Evolutionary conservation across 2,888 invertebrate genomes (phyloP).

Genomic region (Catocala fraxini): DNA sequence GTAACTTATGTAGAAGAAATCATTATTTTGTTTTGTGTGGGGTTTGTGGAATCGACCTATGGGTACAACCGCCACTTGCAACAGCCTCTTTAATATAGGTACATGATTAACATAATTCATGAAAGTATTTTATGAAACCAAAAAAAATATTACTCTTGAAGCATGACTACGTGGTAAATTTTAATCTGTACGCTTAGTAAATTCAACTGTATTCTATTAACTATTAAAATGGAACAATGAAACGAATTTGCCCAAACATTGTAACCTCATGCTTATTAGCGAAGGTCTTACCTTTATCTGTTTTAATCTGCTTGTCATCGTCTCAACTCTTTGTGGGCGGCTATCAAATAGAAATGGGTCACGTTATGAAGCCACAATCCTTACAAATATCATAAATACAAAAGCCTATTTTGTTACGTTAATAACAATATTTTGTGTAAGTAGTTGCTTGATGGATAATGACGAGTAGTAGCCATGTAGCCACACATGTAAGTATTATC

Average conservation of each 20-base stretch:
- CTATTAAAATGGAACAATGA: conserved; percentile 12
- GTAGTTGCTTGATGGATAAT: too few species aligned
- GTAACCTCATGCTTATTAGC: conserved; percentile 9
- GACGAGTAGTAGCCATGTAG: too few species aligned
- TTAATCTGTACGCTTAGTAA: conserved; percentile 7
- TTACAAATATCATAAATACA: conserved; percentile 8
- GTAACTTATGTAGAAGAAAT: too few species aligned
- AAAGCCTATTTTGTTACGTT: conserved; percentile 1
- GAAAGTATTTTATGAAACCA: too few species aligned
- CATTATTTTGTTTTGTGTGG: too few species aligned
- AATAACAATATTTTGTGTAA: neutral
- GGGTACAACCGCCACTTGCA: too few species aligned
- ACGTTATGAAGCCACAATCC: conserved; percentile 13
- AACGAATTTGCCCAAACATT: conserved; percentile 1
- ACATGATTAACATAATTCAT: too few species aligned
- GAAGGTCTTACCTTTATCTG: conserved; percentile 12
- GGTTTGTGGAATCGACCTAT: too few species aligned
- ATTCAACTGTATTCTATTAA: conserved; percentile 4
- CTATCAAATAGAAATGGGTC: conserved; percentile 16
- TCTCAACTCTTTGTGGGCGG: conserved; percentile 8
- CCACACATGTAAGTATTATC: too few species aligned
- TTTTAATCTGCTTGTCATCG: conserved; percentile 18
- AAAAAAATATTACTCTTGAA: neutral
- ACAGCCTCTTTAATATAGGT: too few species aligned
- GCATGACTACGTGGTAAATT: neutral